Conservation (phyloP, 2,797 vertebrate species). For the Intellagama lesueurii region DNA sequence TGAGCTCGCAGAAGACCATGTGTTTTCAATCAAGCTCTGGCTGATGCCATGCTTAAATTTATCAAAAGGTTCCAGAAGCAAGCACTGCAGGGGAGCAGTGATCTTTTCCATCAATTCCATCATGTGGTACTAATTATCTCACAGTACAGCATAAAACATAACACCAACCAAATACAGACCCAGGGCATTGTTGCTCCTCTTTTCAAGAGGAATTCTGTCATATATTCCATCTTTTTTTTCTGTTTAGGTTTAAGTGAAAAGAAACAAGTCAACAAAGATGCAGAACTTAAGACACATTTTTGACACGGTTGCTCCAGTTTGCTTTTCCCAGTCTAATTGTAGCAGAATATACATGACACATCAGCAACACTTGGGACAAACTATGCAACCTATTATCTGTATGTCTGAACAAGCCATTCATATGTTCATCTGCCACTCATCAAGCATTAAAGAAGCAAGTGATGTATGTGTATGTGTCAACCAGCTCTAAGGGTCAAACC, state of each 20-base stretch:
- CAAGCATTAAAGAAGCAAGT: background rate
- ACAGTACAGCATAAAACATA: slow-evolving; percentile 66
- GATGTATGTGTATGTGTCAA: background rate
- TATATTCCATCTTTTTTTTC: slow-evolving; percentile 13
- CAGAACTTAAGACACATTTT: background rate
- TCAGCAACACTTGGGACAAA: background rate
- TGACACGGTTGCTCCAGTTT: background rate
- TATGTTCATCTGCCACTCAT: background rate
- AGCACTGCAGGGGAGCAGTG: slow-evolving; percentile 72
- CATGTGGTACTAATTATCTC: slow-evolving; percentile 77
- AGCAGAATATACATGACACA: background rate
- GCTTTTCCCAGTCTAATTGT: slow-evolving; percentile 8
- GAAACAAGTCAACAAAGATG: background rate
- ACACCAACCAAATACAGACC: slow-evolving; percentile 65
- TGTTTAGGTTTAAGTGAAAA: slow-evolving; percentile 11
- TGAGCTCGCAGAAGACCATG: slow-evolving; percentile 69
- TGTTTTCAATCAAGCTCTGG: slow-evolving; percentile 79
- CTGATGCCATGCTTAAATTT: slow-evolving; percentile 73
- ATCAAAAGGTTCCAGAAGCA: slow-evolving; percentile 72
- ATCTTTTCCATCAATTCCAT: slow-evolving; percentile 67
- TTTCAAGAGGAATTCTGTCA: slow-evolving; percentile 47
- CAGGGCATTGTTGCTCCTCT: slow-evolving; percentile 7
- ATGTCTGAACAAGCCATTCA: background rate
- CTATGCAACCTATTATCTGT: background rate
- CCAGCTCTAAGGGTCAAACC: background rate